Conservation (phyloP, 1,140 invertebrate species). For the Asobara japonica region DNA sequence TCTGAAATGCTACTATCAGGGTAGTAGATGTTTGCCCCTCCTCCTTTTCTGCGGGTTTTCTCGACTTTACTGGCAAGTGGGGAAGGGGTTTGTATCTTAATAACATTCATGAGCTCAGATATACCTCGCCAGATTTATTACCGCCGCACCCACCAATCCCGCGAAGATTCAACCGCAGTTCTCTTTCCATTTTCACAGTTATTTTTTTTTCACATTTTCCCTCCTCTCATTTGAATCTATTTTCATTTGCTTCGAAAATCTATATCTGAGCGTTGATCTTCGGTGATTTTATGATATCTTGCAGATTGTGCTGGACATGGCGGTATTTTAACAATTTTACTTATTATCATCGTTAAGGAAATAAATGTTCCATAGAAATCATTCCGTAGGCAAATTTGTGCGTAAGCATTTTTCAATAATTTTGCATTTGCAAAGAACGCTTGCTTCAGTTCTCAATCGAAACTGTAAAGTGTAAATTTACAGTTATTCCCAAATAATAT, state of each 20-base stretch:
- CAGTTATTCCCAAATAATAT: neutral
- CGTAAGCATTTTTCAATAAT: neutral
- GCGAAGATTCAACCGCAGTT: conserved; percentile 49
- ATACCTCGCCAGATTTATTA: conserved; percentile 66
- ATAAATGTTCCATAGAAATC: no score
- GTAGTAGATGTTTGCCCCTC: neutral
- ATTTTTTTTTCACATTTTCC: neutral
- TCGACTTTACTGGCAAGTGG: conserved; percentile 36
- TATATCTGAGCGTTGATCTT: conserved; percentile 1
- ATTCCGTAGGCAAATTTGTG: no score
- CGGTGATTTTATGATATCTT: neutral
- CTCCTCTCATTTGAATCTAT: neutral
- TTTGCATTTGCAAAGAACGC: neutral
- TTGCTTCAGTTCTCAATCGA: no score
- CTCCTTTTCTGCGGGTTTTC: conserved; percentile 19
- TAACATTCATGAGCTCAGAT: conserved; percentile 69
- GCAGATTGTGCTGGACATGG: neutral
- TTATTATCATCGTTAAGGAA: neutral
- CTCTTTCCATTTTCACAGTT: conserved; percentile 33
- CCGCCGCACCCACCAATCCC: conserved; percentile 58
- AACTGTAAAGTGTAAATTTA: no score
- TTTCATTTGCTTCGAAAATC: conserved; percentile 8
- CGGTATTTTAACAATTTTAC: neutral
- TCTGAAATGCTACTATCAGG: neutral
- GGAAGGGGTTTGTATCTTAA: conserved; percentile 68